These are phyloP conservation scores for Schizothorax lantsangensis DNA, from an alignment of 2,797 vertebrate genomes.

Conservation along the genomic window DNA sequence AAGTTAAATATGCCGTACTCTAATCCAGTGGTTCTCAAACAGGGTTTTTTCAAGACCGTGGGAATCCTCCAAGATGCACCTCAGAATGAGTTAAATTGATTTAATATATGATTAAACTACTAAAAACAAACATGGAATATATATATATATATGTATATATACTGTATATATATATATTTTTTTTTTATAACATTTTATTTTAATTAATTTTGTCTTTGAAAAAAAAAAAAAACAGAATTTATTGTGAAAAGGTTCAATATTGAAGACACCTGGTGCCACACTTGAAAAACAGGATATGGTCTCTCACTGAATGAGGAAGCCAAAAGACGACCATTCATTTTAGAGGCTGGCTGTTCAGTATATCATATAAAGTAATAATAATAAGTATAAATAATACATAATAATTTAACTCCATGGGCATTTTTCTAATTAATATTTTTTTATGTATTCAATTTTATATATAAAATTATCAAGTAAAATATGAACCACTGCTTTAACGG, in stretches of 20 bases:
- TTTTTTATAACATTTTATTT: not conserved
- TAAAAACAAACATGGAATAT: not conserved
- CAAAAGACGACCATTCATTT: no score
- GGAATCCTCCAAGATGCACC: not conserved
- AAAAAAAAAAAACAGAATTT: not conserved
- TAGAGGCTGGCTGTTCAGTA: no score
- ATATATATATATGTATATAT: no score
- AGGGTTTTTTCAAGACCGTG: no score
- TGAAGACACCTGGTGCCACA: no score
- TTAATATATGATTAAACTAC: not conserved
- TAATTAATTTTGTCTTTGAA: not conserved
- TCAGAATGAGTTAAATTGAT: not conserved
- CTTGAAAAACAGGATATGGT: not conserved
- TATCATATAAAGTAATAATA: not conserved
- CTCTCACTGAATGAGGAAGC: no score
- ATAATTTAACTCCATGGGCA: not conserved
- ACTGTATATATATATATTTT: no score
- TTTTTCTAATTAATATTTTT: not conserved
- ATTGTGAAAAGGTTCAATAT: no score
- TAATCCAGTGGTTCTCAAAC: not conserved
- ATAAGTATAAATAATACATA: not conserved
- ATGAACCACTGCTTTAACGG: not conserved
- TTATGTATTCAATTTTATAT: no score
- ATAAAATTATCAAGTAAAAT: no score
- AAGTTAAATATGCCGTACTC: not conserved